Evolutionary conservation across 2,797 vertebrate genomes (phyloP).

Genomic region (Fratercula arctica): DNA sequence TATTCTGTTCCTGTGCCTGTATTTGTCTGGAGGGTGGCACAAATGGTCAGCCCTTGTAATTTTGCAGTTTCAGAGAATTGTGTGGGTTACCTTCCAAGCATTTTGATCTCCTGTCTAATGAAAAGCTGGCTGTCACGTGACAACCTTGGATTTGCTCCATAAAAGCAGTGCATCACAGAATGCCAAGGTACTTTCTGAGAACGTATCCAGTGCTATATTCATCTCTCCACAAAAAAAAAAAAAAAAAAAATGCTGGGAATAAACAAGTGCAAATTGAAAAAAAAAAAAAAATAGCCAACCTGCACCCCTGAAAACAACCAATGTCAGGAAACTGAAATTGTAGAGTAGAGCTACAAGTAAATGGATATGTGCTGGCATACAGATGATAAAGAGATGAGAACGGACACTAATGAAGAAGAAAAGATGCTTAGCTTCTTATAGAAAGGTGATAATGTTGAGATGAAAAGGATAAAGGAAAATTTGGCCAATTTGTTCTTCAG

Average conservation of each 20-base stretch:
- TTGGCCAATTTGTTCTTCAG: background rate
- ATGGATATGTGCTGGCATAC: rapidly evolving
- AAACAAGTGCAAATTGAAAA: background rate
- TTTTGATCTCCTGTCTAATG: background rate
- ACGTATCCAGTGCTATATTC: background rate
- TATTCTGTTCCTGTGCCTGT: background rate
- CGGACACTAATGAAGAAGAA: background rate
- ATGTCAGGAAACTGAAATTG: background rate
- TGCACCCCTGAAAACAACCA: background rate
- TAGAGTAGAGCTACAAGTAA: background rate
- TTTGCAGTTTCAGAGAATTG: background rate
- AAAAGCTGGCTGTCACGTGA: rapidly evolving
- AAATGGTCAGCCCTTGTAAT: background rate
- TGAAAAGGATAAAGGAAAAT: background rate
- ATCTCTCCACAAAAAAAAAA: background rate
- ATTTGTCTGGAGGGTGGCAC: background rate
- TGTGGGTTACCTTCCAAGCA: background rate
- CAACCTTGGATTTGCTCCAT: rapidly evolving
- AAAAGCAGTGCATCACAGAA: background rate
- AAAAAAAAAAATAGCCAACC: background rate
- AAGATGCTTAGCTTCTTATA: background rate
- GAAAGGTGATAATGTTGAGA: background rate
- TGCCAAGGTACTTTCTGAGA: background rate
- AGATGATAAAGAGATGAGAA: background rate
- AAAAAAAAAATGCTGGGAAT: background rate